A percentile compares a stretch with the other conserved stretches of the same genome.
Evolutionary conservation across 2,888 invertebrate species (phyloP).

Genomic region (Lepidonotus clava): DNA sequence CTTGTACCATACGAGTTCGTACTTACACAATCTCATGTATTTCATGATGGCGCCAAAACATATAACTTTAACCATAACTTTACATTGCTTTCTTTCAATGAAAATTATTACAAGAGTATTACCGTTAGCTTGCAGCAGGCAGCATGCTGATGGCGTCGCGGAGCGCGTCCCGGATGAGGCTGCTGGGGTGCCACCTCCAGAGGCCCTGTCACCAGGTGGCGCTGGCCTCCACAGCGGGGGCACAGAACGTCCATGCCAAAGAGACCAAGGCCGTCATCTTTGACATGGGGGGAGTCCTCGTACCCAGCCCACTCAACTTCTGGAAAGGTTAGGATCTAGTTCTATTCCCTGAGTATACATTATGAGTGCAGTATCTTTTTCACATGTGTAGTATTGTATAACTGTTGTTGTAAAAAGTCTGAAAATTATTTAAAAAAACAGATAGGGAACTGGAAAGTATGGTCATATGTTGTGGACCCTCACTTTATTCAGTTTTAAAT

Average conservation of each 20-base stretch:
- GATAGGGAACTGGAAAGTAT: too few species aligned
- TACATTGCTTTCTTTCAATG: too few species aligned
- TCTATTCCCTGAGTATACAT: too few species aligned
- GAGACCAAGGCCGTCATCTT: conserved; percentile 80
- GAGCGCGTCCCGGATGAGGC: background rate
- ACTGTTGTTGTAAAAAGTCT: too few species aligned
- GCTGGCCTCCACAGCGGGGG: conserved; percentile 6
- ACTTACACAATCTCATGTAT: background rate
- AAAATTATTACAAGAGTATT: too few species aligned
- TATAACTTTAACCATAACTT: background rate
- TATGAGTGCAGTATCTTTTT: too few species aligned
- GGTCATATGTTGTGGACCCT: too few species aligned
- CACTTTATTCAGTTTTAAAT: too few species aligned
- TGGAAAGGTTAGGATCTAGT: conserved; percentile 36
- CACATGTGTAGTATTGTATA: too few species aligned
- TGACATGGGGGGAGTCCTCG: conserved; percentile 82
- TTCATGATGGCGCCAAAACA: background rate
- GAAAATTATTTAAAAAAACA: too few species aligned
- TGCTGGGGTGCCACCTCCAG: conserved; percentile 14
- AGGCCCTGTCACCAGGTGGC: background rate
- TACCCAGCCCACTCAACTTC: conserved; percentile 76
- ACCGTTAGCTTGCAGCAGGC: background rate
- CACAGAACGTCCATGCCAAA: background rate
- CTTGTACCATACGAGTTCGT: too few species aligned
- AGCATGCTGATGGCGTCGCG: background rate